These are phyloP conservation scores for Masnerella sp. DNA, from an alignment of 2,888 invertebrate genomes.

Conservation along the genomic window DNA sequence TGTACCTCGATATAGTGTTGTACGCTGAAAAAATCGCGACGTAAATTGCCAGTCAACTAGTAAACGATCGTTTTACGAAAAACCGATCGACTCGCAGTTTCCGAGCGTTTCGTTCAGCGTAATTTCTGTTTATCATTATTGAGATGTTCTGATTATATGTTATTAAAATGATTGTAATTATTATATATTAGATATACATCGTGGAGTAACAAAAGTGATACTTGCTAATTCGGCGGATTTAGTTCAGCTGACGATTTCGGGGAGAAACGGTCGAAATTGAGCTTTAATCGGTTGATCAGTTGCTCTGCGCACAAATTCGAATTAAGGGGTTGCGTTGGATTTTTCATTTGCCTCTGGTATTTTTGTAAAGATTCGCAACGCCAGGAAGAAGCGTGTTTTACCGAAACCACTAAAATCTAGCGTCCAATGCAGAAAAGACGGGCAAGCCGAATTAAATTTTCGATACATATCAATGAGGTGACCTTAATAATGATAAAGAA, in stretches of 20 bases:
- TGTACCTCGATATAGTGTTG: constrained; percentile 37
- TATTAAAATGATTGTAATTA: constrained; percentile 44
- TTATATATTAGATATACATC: constrained; percentile 39
- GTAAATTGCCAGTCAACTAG: constrained; percentile 13
- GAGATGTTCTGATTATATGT: constrained; percentile 23
- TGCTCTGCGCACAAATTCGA: constrained; percentile 24
- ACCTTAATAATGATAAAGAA: constrained; percentile 48
- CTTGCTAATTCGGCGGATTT: constrained; percentile 35
- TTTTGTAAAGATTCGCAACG: no score
- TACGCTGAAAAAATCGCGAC: constrained; percentile 18
- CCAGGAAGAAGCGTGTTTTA: constrained; percentile 35
- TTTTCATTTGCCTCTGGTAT: no score
- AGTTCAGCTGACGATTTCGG: constrained; percentile 33
- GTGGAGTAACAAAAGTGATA: constrained; percentile 50
- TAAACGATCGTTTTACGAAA: no score
- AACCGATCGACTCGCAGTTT: constrained; percentile 4
- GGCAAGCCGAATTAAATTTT: constrained; percentile 54
- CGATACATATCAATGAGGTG: constrained; percentile 57
- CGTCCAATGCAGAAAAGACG: constrained; percentile 36
- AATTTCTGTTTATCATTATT: constrained; percentile 29
- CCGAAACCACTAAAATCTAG: constrained; percentile 33
- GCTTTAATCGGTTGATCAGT: no score
- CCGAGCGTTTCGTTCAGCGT: constrained; percentile 13
- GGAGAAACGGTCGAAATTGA: neutral
- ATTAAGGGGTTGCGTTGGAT: constrained; percentile 7